Evolutionary conservation across 2,797 vertebrate species (phyloP).

Genomic region (Malurus leucopterus): DNA sequence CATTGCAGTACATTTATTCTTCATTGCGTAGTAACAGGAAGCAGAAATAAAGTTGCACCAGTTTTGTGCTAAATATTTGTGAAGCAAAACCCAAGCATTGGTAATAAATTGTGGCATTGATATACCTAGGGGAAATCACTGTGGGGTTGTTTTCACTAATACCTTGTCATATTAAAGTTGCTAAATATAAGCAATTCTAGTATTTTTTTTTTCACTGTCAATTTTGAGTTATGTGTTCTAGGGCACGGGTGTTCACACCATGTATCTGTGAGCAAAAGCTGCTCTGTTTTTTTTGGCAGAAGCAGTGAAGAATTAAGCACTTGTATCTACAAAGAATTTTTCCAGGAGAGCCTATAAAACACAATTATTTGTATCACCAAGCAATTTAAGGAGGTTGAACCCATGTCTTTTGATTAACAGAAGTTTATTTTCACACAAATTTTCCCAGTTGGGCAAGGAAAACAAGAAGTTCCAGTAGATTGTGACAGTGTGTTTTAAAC

Average conservation of each 20-base stretch:
- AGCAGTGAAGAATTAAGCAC: not conserved
- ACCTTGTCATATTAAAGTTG: not conserved
- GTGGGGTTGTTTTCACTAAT: not conserved
- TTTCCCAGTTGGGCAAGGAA: not conserved
- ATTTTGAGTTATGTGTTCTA: not conserved
- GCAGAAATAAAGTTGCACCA: not conserved
- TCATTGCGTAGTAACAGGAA: not conserved
- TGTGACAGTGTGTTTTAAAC: not conserved
- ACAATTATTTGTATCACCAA: not conserved
- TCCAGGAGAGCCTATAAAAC: not conserved
- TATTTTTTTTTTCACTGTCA: not conserved
- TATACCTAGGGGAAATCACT: not conserved
- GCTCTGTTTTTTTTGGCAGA: not conserved
- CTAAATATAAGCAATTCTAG: not conserved
- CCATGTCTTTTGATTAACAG: not conserved
- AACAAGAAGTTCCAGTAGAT: not conserved
- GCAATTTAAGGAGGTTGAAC: not conserved
- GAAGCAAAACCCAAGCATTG: not conserved
- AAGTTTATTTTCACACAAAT: not conserved
- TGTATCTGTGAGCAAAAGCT: not conserved
- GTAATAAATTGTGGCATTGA: not conserved
- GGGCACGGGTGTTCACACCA: not conserved
- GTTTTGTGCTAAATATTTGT: not conserved
- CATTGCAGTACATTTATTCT: not conserved
- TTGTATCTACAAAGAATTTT: not conserved